phyloP scores from a whole-genome alignment of 1,140 invertebrate species.

The Sarcophaga peregrina region DNA sequence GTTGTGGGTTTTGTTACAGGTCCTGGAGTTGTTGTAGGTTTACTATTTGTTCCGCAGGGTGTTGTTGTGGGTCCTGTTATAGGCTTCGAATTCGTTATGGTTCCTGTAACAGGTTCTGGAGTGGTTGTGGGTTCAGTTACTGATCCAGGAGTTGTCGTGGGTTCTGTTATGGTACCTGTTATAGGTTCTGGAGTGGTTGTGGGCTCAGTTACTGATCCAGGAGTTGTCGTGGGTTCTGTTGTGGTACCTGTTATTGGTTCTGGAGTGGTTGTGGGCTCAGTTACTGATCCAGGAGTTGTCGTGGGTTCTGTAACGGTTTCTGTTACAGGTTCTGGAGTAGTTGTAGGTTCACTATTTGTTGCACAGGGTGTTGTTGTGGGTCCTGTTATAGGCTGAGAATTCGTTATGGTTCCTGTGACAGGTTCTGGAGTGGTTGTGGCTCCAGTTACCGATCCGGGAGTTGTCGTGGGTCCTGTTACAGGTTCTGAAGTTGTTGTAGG shows the following conservation, averaged over 20 bases:
- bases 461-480: not conserved
- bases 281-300: not conserved
- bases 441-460: not conserved
- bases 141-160: not conserved
- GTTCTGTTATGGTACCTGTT: not conserved
- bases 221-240: not conserved
- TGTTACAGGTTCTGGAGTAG: too few relatives aligned
- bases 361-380: not conserved
- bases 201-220: not conserved
- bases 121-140: not conserved
- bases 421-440: not conserved
- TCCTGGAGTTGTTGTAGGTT: not conserved
- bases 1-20: not conserved
- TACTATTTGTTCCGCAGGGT: not conserved
- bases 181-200: too few relatives aligned
- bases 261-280: not conserved
- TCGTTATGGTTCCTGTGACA: not conserved
- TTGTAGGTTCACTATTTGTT: not conserved
- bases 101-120: not conserved
- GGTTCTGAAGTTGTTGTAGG: not conserved
- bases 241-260: not conserved
- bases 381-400: too few relatives aligned
- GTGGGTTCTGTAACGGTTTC: too few relatives aligned
- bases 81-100: not conserved
- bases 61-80: conserved; percentile 1